phyloP scores from a whole-genome alignment of 2,888 invertebrate genomes.

The Erebia ligea region DNA sequence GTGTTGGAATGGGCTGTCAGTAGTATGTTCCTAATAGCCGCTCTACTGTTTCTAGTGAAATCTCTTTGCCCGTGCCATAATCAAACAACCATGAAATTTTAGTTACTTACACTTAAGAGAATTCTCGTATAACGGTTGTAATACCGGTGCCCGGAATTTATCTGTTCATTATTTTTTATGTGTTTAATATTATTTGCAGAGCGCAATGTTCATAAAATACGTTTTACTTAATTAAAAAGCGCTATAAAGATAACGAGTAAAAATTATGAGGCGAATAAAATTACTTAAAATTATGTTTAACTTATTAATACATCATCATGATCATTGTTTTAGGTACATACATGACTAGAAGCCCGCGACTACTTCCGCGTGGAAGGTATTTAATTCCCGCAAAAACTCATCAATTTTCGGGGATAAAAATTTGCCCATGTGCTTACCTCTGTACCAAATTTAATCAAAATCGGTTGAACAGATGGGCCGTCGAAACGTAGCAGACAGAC shows the following conservation, averaged over 20 bases:
- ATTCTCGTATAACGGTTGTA: background rate
- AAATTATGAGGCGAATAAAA: background rate
- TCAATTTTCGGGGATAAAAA: too few relatives aligned
- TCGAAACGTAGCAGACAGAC: too few relatives aligned
- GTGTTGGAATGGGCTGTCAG: too few relatives aligned
- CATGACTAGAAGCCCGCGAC: too few relatives aligned
- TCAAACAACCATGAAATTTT: constrained; percentile 4
- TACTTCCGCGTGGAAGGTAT: too few relatives aligned
- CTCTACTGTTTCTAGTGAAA: background rate
- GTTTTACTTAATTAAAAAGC: background rate
- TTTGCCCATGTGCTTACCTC: too few relatives aligned
- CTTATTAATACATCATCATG: too few relatives aligned
- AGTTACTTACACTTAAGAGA: background rate
- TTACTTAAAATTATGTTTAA: background rate
- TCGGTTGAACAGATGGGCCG: too few relatives aligned
- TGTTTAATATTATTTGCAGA: background rate
- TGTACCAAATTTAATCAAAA: too few relatives aligned
- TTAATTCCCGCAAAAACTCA: too few relatives aligned
- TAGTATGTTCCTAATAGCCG: background rate
- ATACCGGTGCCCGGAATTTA: background rate
- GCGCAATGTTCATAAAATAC: background rate
- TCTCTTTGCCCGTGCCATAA: background rate
- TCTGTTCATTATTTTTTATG: constrained; percentile 5
- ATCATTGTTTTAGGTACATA: too few relatives aligned
- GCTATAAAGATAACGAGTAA: background rate